These are phyloP conservation scores for Xiphophorus couchianus DNA, from an alignment of 2,113 vertebrate genomes.

Conservation along the genomic window DNA sequence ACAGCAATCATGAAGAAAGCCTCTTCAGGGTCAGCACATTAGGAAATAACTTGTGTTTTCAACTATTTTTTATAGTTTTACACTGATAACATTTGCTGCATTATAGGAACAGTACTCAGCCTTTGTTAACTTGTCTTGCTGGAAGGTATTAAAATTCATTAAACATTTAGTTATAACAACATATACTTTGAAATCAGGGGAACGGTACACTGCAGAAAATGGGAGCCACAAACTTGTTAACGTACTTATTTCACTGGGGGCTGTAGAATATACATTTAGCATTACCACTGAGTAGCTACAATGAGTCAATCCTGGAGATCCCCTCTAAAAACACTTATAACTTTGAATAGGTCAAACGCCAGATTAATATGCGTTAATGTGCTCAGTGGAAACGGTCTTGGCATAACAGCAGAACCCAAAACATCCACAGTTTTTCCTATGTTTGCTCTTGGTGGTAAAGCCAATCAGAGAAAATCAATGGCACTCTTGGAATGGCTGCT, in stretches of 20 bases:
- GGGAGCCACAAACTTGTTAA: conserved; percentile 46
- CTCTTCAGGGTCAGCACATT: conserved; percentile 22
- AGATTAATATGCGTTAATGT: too few relatives aligned
- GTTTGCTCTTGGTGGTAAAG: conserved; percentile 8
- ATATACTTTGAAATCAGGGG: conserved; percentile 39
- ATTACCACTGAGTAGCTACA: conserved; percentile 23
- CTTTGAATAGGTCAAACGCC: too few relatives aligned
- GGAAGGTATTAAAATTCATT: conserved; percentile 32
- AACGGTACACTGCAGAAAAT: conserved; percentile 14
- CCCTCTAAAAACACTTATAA: too few relatives aligned
- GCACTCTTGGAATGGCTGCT: too few relatives aligned
- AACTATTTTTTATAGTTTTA: conserved; percentile 21
- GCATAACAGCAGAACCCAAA: too few relatives aligned
- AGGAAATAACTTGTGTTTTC: conserved; percentile 7
- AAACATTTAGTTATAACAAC: conserved; percentile 27
- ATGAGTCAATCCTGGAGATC: conserved; percentile 13
- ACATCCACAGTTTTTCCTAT: too few relatives aligned
- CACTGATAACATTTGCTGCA: conserved; percentile 19
- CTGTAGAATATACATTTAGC: conserved; percentile 60
- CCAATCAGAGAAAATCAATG: too few relatives aligned
- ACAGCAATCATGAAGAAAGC: conserved; percentile 14
- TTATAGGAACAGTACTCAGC: neutral
- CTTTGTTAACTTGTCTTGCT: conserved; percentile 18
- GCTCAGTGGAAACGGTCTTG: too few relatives aligned
- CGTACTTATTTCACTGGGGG: conserved; percentile 67